Evolutionary conservation across 2,888 invertebrate genomes (phyloP), one percentile per base, ranked within the genome.

Genomic region (Athrips mouffetella): DNA sequence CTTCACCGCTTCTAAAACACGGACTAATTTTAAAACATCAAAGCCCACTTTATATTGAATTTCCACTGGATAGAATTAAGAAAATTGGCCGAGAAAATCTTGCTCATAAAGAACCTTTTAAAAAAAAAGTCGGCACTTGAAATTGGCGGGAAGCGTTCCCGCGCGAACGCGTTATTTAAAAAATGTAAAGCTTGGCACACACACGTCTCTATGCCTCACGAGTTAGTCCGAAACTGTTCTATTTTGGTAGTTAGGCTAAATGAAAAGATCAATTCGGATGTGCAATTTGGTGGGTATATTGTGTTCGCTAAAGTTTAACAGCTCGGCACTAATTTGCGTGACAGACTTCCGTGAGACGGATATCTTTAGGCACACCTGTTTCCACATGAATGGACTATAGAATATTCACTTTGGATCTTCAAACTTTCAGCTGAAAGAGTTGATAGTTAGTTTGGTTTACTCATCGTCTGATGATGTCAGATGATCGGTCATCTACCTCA

Each of bases 191-290:
- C 23, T 63, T 62, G 63, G 62, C 64, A 63, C 63, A 58, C 62
- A 31, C 47, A 33, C 50, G 50, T 77, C 79, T 59, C 59, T 57
- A 55, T 69, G 62, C 67, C 65, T 52, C 69, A 69, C 60, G 63
- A 58, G 73, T 65, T 70, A 66, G 66, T 67, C 70, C 66, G 73
- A 72, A 66, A 84, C 85, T 86, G 76, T 68, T 81, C 83, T 85
- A 85, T 84, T 83, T 84, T 71, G 65, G 71, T 66, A 61, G 54
- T 58, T 64, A 59, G 60, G 59, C 64, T 58, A 71, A 77, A 75
- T 67, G 63, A 72, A 76, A 75, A 76, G 62, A 68, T 67, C 72
- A 63, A 67, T 67, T 60, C 63, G 60, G 60, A 64, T 57, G 59
- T 70, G 66, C 71, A 65, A 67, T 70, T 67, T 65, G 55, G 63